Percentiles rank a stretch among this genome's conserved stretches.
Conservation (phyloP, 2,113 vertebrate genomes). For the Cyrtonyx montezumae region DNA sequence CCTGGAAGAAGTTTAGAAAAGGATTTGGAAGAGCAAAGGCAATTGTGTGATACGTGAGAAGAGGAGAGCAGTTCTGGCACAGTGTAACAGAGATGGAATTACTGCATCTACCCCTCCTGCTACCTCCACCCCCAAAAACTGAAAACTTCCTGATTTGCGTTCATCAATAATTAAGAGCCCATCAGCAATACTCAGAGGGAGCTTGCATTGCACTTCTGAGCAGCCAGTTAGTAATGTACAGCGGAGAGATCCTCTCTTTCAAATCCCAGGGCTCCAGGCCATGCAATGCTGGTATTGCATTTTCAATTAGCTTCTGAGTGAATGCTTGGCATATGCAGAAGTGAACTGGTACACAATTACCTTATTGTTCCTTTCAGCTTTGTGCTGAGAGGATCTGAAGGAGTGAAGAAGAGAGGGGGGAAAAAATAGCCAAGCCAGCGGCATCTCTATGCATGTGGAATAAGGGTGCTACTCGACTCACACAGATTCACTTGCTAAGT, state of each 20-base stretch:
- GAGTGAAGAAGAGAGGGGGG: slow-evolving; percentile 39
- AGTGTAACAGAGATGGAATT: slow-evolving; percentile 45
- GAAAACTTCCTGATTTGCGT: slow-evolving; percentile 81
- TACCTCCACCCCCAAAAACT: slow-evolving; percentile 68
- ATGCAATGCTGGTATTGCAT: slow-evolving; percentile 81
- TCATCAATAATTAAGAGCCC: slow-evolving; percentile 89
- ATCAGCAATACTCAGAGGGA: slow-evolving; percentile 85
- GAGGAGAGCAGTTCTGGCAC: neutral
- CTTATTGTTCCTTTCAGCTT: slow-evolving; percentile 79
- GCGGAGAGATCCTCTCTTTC: slow-evolving; percentile 80
- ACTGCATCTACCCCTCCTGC: slow-evolving; percentile 45
- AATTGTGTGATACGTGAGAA: neutral
- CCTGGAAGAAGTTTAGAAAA: neutral
- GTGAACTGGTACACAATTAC: slow-evolving; percentile 80
- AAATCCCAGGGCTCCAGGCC: slow-evolving; percentile 84
- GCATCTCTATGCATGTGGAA: slow-evolving; percentile 73
- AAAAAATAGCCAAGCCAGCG: slow-evolving; percentile 33
- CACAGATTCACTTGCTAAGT: slow-evolving; percentile 60
- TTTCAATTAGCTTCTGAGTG: slow-evolving; percentile 87
- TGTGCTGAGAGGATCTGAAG: slow-evolving; percentile 79
- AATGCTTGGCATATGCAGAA: slow-evolving; percentile 82
- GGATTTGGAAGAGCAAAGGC: neutral
- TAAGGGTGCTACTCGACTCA: slow-evolving; percentile 62
- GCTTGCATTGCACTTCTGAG: slow-evolving; percentile 86
- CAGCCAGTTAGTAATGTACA: slow-evolving; percentile 81